Evolutionary conservation across 2,888 invertebrate species (phyloP), one percentile per base, ranked within the genome.

Genomic region (Abrostola triplasia): DNA sequence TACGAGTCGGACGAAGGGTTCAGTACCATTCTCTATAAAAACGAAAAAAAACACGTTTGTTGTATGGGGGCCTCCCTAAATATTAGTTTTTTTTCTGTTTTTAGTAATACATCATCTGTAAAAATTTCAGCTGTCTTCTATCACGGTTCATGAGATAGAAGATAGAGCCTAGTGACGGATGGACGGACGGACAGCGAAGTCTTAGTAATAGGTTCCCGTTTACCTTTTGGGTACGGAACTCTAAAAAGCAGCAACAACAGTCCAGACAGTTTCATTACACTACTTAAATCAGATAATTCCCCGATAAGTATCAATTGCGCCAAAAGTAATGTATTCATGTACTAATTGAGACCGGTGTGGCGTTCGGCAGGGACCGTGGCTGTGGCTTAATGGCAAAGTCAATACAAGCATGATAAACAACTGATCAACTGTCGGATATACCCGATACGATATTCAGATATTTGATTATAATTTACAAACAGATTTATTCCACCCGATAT

Each of bases 301-400:
- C 47, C 42, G 65, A 69, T 73, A 63, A 47, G 60, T 66, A 67
- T 64, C 74, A 64, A 76, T 75, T 72, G 60, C 71, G 50, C 54
- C 52, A 65, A 73, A 74, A 60, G 42, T 51, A 65, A 73, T 73
- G 54, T 65, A 76, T 68, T 73, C 59, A 9, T 42, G 24, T 65
- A 59, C 65, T 76, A 74, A 74, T 74, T 74, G 69, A 69, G 69
- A 64, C 59, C 35, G 47, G 62, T 38, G 11, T 36, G 12, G 70
- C 73, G 56, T 70, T 70, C 50, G 57, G 40, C 51, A 42, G 9
- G 24, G 13, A 24, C 13, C 44, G 44, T 8, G 13, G 8, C 44
- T 10, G 36, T 54, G 48, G 58, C 64, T 51, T 58, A 70, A 64
- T 69, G 61, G 37, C 50, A 48, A 41, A 67, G 63, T 77, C 67